phyloP scores from a whole-genome alignment of 2,797 vertebrate genomes.

The Syngnathus acus region DNA sequence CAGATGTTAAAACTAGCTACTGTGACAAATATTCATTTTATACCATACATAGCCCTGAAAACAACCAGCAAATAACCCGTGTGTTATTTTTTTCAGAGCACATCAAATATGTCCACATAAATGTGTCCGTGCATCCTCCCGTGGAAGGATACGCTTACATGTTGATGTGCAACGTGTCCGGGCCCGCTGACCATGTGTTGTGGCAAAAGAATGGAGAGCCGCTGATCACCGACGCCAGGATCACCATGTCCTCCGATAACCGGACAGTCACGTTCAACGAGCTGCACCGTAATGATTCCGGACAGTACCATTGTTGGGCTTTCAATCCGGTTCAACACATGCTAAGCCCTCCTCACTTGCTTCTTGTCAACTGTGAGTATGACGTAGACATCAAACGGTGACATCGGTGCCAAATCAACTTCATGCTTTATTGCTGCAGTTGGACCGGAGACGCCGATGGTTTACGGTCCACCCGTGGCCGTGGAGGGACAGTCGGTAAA shows the following conservation, averaged over 20 bases:
- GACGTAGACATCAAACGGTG: not conserved
- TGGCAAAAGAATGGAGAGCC: slow-evolving; percentile 44
- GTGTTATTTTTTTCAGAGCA: slow-evolving; percentile 29
- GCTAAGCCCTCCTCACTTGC: slow-evolving; percentile 25
- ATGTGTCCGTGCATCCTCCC: slow-evolving; percentile 3
- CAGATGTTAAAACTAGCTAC: not conserved
- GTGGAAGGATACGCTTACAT: slow-evolving; percentile 23
- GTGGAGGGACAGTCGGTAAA: slow-evolving; percentile 16
- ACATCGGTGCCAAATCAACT: not conserved
- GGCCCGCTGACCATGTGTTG: slow-evolving; percentile 26
- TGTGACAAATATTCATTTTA: too few species aligned
- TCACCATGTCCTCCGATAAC: slow-evolving; percentile 21
- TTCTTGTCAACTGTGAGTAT: slow-evolving; percentile 60
- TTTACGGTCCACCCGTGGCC: slow-evolving; percentile 35
- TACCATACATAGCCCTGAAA: not conserved
- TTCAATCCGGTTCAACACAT: slow-evolving; percentile 24
- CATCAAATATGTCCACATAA: slow-evolving; percentile 23
- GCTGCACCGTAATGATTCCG: slow-evolving; percentile 24
- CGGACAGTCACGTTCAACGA: slow-evolving; percentile 36
- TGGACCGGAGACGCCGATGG: slow-evolving; percentile 40
- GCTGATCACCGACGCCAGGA: slow-evolving; percentile 19
- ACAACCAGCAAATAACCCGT: not conserved
- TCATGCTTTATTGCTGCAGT: slow-evolving; percentile 37
- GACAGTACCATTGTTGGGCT: slow-evolving; percentile 47
- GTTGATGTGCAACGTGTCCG: slow-evolving; percentile 44